phyloP scores from a whole-genome alignment of 2,888 invertebrate genomes.

The Iphiclides podalirius region DNA sequence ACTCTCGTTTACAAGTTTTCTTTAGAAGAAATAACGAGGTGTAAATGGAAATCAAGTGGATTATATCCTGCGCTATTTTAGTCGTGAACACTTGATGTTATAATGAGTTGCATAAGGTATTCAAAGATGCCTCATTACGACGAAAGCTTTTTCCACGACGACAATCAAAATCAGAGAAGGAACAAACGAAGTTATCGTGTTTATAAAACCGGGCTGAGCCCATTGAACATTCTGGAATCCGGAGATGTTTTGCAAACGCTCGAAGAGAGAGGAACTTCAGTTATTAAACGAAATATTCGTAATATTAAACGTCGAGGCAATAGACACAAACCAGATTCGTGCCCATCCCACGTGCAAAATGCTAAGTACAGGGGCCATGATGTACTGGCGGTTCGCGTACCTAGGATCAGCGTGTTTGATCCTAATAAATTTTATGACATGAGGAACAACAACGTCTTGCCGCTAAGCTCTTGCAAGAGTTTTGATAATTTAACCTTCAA shows the following conservation, averaged over 20 bases:
- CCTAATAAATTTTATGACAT: conserved; percentile 60
- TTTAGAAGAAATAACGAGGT: conserved; percentile 1
- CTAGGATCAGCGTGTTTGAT: conserved; percentile 62
- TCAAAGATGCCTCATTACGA: conserved; percentile 74
- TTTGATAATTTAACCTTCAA: conserved; percentile 69
- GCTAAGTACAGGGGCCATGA: conserved; percentile 49
- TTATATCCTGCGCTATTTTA: not conserved
- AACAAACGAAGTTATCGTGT: conserved; percentile 76
- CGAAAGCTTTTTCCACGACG: conserved; percentile 73
- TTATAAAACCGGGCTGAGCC: conserved; percentile 66
- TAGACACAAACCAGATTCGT: conserved; percentile 49
- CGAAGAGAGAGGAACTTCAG: conserved; percentile 63
- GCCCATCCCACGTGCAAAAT: conserved; percentile 40
- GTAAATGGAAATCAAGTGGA: not conserved
- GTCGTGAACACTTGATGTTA: conserved; percentile 24
- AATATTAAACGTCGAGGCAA: conserved; percentile 63
- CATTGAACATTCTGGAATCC: conserved; percentile 53
- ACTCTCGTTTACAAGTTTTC: conserved; percentile 11
- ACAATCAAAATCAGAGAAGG: conserved; percentile 69
- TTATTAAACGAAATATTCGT: conserved; percentile 67
- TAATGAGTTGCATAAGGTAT: conserved; percentile 32
- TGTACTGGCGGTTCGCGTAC: conserved; percentile 61
- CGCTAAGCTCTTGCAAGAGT: conserved; percentile 66
- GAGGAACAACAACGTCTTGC: conserved; percentile 61
- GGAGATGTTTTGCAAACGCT: conserved; percentile 56